These are phyloP conservation scores for Acleris literana DNA, from an alignment of 2,888 invertebrate genomes.

Conservation along the genomic window DNA sequence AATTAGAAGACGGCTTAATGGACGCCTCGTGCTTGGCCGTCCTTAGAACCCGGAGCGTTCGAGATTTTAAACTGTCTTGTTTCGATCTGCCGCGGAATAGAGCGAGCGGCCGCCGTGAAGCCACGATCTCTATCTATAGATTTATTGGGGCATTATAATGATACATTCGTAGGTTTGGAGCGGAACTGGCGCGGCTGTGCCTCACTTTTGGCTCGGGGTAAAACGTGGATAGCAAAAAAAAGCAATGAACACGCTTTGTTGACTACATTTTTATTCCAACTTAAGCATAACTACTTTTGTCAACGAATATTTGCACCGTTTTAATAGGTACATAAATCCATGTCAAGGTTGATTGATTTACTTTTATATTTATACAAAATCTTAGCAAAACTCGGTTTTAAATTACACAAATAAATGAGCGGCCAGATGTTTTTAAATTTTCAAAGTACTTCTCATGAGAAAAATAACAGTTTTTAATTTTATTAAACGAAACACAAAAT, in stretches of 20 bases:
- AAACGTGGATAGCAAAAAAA: neutral
- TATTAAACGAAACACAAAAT: slow-evolving; percentile 5
- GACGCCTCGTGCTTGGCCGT: too few relatives aligned
- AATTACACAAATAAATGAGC: neutral
- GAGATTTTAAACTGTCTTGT: slow-evolving; percentile 6
- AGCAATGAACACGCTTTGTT: neutral
- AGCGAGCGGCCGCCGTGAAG: slow-evolving; percentile 9
- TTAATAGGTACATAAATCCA: too few relatives aligned
- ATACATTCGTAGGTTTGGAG: slow-evolving; percentile 35
- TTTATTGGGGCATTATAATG: slow-evolving; percentile 39
- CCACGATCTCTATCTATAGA: slow-evolving; percentile 34
- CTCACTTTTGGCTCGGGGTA: slow-evolving; percentile 24
- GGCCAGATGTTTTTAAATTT: neutral
- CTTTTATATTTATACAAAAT: too few relatives aligned
- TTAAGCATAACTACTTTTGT: too few relatives aligned
- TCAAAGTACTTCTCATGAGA: too few relatives aligned
- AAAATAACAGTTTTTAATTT: neutral
- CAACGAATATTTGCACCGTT: too few relatives aligned
- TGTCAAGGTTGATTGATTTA: too few relatives aligned
- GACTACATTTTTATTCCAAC: neutral
- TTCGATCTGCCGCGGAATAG: slow-evolving; percentile 3
- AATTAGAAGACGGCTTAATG: too few relatives aligned
- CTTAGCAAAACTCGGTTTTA: too few relatives aligned
- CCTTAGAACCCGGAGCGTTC: neutral
- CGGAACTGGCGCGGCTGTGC: slow-evolving; percentile 26